Conservation (phyloP, 2,113 vertebrate genomes). For the Abramis brama region DNA sequence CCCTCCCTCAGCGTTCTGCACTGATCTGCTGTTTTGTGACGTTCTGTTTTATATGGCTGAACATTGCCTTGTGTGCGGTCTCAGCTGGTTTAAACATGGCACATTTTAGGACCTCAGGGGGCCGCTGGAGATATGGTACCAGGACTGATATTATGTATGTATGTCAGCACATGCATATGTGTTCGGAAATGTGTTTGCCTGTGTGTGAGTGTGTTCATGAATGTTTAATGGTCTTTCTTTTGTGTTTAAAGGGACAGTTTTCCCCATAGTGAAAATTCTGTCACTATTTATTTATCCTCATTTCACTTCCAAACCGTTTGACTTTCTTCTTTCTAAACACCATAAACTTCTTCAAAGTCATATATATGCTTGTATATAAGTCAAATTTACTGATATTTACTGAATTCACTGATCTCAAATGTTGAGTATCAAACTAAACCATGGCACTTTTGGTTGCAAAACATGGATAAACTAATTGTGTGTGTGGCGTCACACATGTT, state of each 20-base stretch:
- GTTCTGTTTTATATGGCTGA: slow-evolving; percentile 21
- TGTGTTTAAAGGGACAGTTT: background rate
- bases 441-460: background rate
- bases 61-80: slow-evolving; percentile 21
- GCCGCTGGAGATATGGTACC: slow-evolving; percentile 18
- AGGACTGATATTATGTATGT: background rate
- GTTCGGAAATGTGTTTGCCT: background rate
- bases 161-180: slow-evolving; percentile 18
- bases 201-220: background rate
- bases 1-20: slow-evolving; percentile 42
- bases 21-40: slow-evolving; percentile 33
- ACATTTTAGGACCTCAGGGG: slow-evolving; percentile 13
- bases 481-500: too few relatives aligned
- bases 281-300: background rate
- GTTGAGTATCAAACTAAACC: background rate
- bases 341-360: background rate
- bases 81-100: slow-evolving; percentile 12
- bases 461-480: background rate
- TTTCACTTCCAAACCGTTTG: background rate
- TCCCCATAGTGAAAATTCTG: background rate
- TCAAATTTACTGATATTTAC: background rate
- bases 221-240: background rate
- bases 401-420: background rate
- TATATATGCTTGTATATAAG: background rate
- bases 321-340: background rate